A percentile compares a stretch with the other conserved stretches of the same genome.
These are phyloP conservation scores for Enteromius radiatus DNA, from an alignment of 2,797 vertebrate species.

Conservation along the genomic window DNA sequence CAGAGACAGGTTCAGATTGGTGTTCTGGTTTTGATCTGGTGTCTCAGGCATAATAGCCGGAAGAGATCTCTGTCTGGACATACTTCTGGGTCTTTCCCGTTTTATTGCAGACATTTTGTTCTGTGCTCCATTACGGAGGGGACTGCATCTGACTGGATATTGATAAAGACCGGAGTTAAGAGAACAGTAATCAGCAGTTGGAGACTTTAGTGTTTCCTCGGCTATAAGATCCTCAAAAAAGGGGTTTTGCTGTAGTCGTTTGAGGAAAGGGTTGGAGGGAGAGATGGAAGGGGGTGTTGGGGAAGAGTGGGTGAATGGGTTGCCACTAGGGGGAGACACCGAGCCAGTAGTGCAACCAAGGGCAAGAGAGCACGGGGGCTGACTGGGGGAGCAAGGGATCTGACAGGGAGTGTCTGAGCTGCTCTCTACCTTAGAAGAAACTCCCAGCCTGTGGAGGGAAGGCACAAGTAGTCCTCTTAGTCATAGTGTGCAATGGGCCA, in stretches of 20 bases:
- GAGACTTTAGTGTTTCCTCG: conserved; percentile 86
- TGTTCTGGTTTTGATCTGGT: conserved; percentile 35
- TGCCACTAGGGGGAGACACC: conserved; percentile 73
- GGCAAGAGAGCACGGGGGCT: conserved; percentile 70
- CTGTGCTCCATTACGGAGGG: conserved; percentile 41
- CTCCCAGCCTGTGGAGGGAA: conserved; percentile 98
- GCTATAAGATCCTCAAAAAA: conserved; percentile 93
- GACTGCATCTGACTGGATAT: conserved; percentile 65
- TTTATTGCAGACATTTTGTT: conserved; percentile 65
- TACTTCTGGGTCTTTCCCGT: conserved; percentile 75
- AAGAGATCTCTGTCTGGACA: conserved; percentile 77
- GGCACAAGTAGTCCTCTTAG: conserved; percentile 91
- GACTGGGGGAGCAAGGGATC: conserved; percentile 77
- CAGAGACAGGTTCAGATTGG: conserved; percentile 63
- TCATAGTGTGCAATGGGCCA: conserved; percentile 76
- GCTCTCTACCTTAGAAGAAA: conserved; percentile 98
- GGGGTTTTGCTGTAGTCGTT: conserved; percentile 87
- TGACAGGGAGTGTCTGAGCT: conserved; percentile 85
- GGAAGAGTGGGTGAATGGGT: conserved; percentile 75
- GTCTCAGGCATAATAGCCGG: conserved; percentile 70
- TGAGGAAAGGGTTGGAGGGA: conserved; percentile 89
- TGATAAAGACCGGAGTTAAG: conserved; percentile 76
- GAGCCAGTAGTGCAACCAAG: conserved; percentile 71
- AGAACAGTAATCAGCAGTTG: conserved; percentile 84
- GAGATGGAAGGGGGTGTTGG: conserved; percentile 80